phyloP scores from a whole-genome alignment of 2,113 vertebrate species.

The Clinocottus analis region DNA sequence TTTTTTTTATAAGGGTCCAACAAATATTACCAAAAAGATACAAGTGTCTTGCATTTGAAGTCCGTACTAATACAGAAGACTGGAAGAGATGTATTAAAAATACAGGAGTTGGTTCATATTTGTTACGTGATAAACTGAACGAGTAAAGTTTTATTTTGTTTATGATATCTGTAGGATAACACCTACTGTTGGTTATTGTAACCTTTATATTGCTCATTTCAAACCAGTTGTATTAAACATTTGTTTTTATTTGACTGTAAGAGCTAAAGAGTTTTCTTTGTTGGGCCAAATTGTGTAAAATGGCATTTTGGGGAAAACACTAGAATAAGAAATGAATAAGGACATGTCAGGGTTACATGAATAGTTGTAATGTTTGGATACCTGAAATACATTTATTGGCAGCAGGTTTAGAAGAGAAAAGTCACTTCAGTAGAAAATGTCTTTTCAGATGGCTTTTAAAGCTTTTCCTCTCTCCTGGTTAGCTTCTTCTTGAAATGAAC shows the following conservation, averaged over 20 bases:
- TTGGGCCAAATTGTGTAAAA: not conserved
- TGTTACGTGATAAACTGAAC: not conserved
- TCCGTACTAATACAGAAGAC: not conserved
- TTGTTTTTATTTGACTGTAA: not conserved
- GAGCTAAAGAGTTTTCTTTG: not conserved
- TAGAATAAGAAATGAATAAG: not conserved
- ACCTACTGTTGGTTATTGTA: not conserved
- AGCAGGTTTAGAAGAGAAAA: not conserved
- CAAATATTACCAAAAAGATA: constrained; percentile 14
- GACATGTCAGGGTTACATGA: not conserved
- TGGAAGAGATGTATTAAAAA: not conserved
- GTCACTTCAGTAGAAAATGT: not conserved
- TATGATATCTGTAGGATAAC: not conserved
- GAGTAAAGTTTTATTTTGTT: not conserved
- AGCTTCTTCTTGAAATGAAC: constrained; percentile 26
- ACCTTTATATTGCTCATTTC: not conserved
- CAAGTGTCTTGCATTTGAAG: not conserved
- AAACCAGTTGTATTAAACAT: not conserved
- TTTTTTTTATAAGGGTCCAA: constrained; percentile 13
- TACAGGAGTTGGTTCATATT: not conserved
- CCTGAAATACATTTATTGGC: not conserved
- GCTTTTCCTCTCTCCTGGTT: not conserved
- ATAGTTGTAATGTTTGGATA: not conserved
- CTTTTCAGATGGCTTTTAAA: constrained; percentile 1
- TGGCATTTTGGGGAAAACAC: not conserved